Evolutionary conservation across 1,140 invertebrate genomes (phyloP), one percentile per base, ranked within the genome.

Genomic region (Calosoma granatense): DNA sequence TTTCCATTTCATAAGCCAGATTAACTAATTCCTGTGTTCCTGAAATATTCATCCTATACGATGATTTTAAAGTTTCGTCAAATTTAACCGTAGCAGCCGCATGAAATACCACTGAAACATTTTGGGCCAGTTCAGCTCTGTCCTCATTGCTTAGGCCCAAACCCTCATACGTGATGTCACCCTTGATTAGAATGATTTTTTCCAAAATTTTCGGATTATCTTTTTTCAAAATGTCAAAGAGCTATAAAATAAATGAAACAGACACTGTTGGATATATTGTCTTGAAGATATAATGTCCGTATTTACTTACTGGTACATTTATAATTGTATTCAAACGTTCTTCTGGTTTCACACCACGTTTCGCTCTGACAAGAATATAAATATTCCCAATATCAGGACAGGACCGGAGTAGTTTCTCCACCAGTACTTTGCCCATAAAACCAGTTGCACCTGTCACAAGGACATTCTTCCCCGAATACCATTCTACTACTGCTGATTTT

Each of bases 391-490:
- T 58, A 19, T 77, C 76, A 0, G 78, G 75, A 70, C 86, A 89
- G 54, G 81, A 81, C 20, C 84, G 74, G 1, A 90, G 70, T 4
- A 90, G 65, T 70, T 90, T 90, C 70, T 89, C 86, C 2, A 90
- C 76, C 19, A 88, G 70, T 0, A 78, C 76, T 70, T 78, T 92
- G 4, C 90, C 90, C 66, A 92, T 75, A 66, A 92, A 92, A n/a
- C 90, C 90, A 15, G 86, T 90, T 0, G 78, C 83, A 2, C 88
- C 88, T 0, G 87, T 90, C 36, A 91, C 81, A 65, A 96, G 89
- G 39, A 91, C 75, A 56, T 77, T 80, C 59, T 81, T 74, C 0
- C 81, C 83, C 4, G 78, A 74, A 67, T 85, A 90, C 70, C 86
- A 88, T 63, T 81, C 72, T 12, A 82, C 78, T 14, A 86, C 74